Evolutionary conservation across 2,888 invertebrate species (phyloP).

Genomic region (Steromphala cineraria): DNA sequence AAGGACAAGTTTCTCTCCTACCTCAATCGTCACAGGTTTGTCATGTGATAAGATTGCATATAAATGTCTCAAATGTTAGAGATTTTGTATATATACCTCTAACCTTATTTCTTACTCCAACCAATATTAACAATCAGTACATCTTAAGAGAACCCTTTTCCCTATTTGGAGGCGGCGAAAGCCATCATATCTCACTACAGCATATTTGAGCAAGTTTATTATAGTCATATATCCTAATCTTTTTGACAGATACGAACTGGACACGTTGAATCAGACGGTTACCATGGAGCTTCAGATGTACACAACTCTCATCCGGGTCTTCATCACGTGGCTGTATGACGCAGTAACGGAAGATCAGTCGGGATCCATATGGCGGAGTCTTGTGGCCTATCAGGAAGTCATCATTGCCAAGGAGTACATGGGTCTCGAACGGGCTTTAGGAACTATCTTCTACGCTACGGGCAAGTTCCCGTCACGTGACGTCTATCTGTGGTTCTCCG

Average conservation of each 20-base stretch:
- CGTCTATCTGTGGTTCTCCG: constrained; percentile 62
- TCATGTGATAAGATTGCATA: too few relatives aligned
- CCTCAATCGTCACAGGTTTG: constrained; percentile 38
- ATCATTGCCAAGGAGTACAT: constrained; percentile 63
- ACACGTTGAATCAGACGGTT: constrained; percentile 42
- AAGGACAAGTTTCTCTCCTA: constrained; percentile 55
- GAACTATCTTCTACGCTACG: constrained; percentile 62
- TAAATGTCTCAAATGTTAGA: too few relatives aligned
- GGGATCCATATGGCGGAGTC: constrained; percentile 60
- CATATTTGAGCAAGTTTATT: too few relatives aligned
- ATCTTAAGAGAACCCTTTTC: too few relatives aligned
- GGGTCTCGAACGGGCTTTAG: constrained; percentile 62
- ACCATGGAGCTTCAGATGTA: constrained; percentile 63
- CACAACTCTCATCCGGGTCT: constrained; percentile 58
- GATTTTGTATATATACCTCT: too few relatives aligned
- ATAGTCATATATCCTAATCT: too few relatives aligned
- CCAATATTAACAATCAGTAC: too few relatives aligned
- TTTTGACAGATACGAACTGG: constrained; percentile 43
- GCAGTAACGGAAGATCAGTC: constrained; percentile 73
- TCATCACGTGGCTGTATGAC: constrained; percentile 65
- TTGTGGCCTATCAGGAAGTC: constrained; percentile 68
- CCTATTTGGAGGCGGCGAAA: too few relatives aligned
- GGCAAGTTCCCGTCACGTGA: constrained; percentile 60
- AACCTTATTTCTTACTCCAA: too few relatives aligned
- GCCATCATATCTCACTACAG: too few relatives aligned